phyloP scores from a whole-genome alignment of 2,113 vertebrate species.

The Anhinga anhinga region DNA sequence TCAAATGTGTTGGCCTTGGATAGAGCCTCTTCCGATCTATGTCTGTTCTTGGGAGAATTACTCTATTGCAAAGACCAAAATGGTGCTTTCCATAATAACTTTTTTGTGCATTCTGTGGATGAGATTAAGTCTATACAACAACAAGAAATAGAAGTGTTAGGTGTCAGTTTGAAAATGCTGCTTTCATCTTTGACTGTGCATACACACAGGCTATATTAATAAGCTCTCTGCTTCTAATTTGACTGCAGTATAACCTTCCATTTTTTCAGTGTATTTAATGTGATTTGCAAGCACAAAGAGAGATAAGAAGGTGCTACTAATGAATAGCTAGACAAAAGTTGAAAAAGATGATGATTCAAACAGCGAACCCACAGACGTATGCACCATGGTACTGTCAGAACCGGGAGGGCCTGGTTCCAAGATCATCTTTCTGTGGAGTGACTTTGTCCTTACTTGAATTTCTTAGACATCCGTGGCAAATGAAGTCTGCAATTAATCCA shows the following conservation, averaged over 20 bases:
- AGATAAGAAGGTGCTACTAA: background rate
- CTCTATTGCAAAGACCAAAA: background rate
- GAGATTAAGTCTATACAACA: background rate
- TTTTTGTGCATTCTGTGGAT: background rate
- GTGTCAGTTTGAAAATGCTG: background rate
- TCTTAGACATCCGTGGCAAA: background rate
- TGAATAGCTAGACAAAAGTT: background rate
- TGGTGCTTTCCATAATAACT: background rate
- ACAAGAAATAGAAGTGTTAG: background rate
- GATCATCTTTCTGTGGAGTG: background rate
- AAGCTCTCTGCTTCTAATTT: background rate
- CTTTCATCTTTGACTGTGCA: background rate
- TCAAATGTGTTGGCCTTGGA: background rate
- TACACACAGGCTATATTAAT: background rate
- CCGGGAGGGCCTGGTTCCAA: background rate
- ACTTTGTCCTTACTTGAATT: background rate
- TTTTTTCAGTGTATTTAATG: background rate
- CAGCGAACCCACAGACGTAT: background rate
- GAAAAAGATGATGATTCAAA: background rate
- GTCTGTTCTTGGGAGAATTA: background rate
- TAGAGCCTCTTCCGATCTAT: background rate
- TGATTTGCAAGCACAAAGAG: background rate
- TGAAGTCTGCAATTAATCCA: background rate
- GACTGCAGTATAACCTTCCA: background rate
- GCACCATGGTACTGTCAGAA: background rate